A percentile compares a stretch with the other conserved stretches of the same genome.
Conservation (phyloP, 1,140 invertebrate species). For the Oppia nitens region DNA sequence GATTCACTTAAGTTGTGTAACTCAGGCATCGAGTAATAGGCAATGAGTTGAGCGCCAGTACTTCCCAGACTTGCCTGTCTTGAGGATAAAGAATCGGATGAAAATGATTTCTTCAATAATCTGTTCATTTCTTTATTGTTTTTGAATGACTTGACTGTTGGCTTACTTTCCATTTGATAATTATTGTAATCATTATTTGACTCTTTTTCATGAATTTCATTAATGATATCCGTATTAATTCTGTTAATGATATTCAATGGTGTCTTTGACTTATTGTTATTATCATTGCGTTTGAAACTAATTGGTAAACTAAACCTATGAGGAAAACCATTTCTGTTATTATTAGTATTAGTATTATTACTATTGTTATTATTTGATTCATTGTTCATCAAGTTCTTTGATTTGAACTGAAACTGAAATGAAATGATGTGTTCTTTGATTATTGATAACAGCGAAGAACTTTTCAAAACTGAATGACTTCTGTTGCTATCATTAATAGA, state of each 20-base stretch:
- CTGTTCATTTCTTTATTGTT: not conserved
- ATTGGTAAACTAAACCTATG: slow-evolving; percentile 10
- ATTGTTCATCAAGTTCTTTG: not conserved
- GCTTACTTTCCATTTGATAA: not conserved
- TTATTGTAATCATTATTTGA: not conserved
- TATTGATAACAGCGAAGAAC: not conserved
- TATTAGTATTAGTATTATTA: not conserved
- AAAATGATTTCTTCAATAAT: slow-evolving; percentile 16
- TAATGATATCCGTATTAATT: not conserved
- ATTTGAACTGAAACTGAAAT: slow-evolving; percentile 1
- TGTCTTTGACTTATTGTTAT: not conserved
- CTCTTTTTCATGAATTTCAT: not conserved
- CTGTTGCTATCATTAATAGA: not conserved
- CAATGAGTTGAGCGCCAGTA: slow-evolving; percentile 32
- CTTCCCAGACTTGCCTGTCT: slow-evolving; percentile 26
- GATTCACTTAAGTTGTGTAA: slow-evolving; percentile 11
- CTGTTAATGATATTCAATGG: not conserved
- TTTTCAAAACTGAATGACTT: not conserved
- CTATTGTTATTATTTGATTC: not conserved
- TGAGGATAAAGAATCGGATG: slow-evolving; percentile 14
- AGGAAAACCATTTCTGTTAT: not conserved
- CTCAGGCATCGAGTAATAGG: slow-evolving; percentile 24
- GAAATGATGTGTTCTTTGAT: slow-evolving; percentile 7
- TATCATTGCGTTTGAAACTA: not conserved
- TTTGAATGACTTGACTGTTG: not conserved